These are phyloP conservation scores for Machaerirhynchus nigripectus DNA, from an alignment of 2,113 vertebrate species.

Conservation along the genomic window DNA sequence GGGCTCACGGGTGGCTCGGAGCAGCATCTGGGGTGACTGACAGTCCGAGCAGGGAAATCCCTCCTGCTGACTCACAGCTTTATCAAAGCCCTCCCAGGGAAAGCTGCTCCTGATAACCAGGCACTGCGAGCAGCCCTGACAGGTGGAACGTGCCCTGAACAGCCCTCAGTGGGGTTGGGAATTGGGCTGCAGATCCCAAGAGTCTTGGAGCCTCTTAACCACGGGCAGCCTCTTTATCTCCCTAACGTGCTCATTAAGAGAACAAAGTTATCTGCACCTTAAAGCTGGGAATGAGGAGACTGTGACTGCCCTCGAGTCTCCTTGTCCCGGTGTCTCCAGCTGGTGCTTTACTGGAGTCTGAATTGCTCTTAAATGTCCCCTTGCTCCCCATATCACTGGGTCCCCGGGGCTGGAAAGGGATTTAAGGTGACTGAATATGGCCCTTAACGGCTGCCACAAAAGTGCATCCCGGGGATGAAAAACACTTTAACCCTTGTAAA, in stretches of 20 bases:
- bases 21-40: background rate
- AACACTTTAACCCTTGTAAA: background rate
- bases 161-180: background rate
- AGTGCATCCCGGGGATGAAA: background rate
- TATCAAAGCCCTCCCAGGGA: background rate
- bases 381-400: fast-evolving
- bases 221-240: background rate
- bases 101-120: background rate
- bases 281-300: background rate
- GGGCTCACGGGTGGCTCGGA: background rate
- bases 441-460: background rate
- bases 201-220: background rate
- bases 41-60: background rate
- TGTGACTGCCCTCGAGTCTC: background rate
- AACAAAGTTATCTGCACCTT: background rate
- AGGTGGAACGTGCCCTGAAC: background rate
- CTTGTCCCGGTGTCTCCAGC: background rate
- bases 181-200: background rate
- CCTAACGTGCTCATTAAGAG: background rate
- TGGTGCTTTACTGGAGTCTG: background rate
- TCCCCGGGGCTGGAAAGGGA: background rate
- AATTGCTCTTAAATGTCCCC: background rate
- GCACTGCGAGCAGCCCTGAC: background rate
- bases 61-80: background rate
- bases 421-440: background rate